Base-by-base conservation (phyloP, 2,797 vertebrate genomes). In the Urophycis tenuis region DNA sequence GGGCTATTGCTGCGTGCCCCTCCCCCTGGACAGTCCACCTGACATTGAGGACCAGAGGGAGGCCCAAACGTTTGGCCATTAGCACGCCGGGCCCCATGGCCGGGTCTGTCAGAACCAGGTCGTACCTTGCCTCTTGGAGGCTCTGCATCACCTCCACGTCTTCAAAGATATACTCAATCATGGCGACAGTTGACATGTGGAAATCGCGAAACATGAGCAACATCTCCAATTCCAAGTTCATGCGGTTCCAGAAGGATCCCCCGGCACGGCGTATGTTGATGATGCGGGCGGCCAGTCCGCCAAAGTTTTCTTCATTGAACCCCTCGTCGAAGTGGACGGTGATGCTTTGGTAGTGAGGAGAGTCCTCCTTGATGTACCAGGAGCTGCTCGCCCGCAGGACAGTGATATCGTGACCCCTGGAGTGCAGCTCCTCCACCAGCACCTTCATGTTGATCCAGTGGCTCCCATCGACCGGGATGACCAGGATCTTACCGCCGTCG, bases 31-130 rank as follows among this genome's bases (percentile, higher is more conserved):
- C 0, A 0, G 86, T 87, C 91, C 91, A 91, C 33, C 89, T 80
- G 1, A 87, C 89, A 49, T 91, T 92, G 0, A 91, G 75, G 49
- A 92, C 91, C 15, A 90, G 80, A 9, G 91, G 90, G 53, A 91
- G 87, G 78, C 83, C 81, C 73, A 92, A 25, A 60, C 80, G 83
- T 17, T 84, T 89, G 64, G 73, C 83, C 25, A 91, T 25, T 19
- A 91, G 30, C 2, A 89, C 87, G 1, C 91, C 91, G 11, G 9
- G 72, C 5, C 85, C 88, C 0, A 10, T 12, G 0, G n/a, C 71
- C 25, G 91, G 91, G 34, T 92, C 91, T 0, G 91, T 88, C 22
- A 92, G 79, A 34, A 91, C 29, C 78, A 92, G 5, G 74, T 91
- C 87, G 31, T 87, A 91, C 14, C 88, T 81, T 11, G 85, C 81